Conservation (phyloP, 2,888 invertebrate species). For the Brachyptera risi region DNA sequence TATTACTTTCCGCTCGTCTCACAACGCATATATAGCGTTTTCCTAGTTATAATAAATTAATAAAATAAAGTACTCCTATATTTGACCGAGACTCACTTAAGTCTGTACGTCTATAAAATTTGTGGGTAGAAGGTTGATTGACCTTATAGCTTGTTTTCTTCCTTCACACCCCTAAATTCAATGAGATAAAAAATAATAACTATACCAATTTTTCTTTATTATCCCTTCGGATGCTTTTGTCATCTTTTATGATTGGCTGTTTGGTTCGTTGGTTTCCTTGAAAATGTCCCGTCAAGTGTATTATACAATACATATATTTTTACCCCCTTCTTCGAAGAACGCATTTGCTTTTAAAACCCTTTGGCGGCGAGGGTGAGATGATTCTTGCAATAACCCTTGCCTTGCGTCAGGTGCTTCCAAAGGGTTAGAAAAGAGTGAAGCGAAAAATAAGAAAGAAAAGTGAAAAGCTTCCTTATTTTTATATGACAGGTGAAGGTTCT, state of each 20-base stretch:
- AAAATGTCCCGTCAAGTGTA: constrained; percentile 12
- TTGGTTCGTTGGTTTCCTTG: neutral
- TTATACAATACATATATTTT: constrained; percentile 13
- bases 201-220: constrained; percentile 7
- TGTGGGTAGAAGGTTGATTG: neutral
- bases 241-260: constrained; percentile 16
- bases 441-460: neutral
- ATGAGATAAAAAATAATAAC: constrained; percentile 2
- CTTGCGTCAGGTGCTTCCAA: constrained; percentile 8
- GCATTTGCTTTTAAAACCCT: neutral
- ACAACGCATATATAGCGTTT: too few relatives aligned
- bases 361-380: neutral
- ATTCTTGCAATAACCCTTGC: neutral
- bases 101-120: too few relatives aligned
- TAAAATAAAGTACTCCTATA: too few relatives aligned
- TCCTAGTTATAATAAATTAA: too few relatives aligned
- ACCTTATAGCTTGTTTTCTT: neutral
- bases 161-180: neutral
- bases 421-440: too few relatives aligned
- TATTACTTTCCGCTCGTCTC: too few relatives aligned
- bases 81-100: too few relatives aligned
- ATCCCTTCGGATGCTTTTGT: neutral
- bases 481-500: constrained; percentile 7
- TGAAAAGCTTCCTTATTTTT: constrained; percentile 21
- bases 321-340: neutral